Evolutionary conservation across 2,888 invertebrate genomes (phyloP).

Genomic region (Andrena marginata): DNA sequence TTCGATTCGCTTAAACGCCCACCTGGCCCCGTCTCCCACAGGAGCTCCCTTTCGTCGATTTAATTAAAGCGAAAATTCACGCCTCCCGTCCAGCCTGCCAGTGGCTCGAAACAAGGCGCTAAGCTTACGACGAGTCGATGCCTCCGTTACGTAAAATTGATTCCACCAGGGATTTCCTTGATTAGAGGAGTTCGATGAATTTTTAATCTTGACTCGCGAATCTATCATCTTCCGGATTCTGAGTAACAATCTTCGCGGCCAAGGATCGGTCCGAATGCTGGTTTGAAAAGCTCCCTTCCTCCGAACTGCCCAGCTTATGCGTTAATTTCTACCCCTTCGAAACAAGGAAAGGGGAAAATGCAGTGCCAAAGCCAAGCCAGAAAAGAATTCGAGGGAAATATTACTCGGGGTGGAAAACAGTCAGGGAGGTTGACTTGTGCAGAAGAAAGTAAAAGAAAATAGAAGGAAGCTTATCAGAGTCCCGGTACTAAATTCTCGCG

Average conservation of each 20-base stretch:
- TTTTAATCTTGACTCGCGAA: background rate
- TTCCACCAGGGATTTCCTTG: background rate
- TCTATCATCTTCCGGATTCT: too few species aligned
- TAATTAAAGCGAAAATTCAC: constrained; percentile 55
- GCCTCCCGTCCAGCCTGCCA: background rate
- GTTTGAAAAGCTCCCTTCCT: too few species aligned
- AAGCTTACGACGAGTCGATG: background rate
- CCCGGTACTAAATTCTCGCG: constrained; percentile 14
- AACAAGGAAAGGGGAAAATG: too few species aligned
- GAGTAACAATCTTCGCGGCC: too few species aligned
- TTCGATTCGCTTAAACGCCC: constrained; percentile 57
- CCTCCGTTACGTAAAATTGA: background rate
- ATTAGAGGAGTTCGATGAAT: background rate
- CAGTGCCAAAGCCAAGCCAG: too few species aligned
- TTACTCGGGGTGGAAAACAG: background rate
- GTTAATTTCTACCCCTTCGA: too few species aligned
- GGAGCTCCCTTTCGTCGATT: constrained; percentile 9
- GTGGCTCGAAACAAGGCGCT: constrained; percentile 29
- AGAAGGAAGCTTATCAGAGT: background rate
- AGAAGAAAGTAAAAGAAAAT: background rate
- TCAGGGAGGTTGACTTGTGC: background rate
- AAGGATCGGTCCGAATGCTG: too few species aligned
- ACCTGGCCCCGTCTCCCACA: background rate
- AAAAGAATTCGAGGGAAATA: background rate
- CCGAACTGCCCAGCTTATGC: too few species aligned